These are phyloP conservation scores for Rousettus leschenaultii DNA, from an alignment of 2,113 vertebrate species.

Conservation along the genomic window DNA sequence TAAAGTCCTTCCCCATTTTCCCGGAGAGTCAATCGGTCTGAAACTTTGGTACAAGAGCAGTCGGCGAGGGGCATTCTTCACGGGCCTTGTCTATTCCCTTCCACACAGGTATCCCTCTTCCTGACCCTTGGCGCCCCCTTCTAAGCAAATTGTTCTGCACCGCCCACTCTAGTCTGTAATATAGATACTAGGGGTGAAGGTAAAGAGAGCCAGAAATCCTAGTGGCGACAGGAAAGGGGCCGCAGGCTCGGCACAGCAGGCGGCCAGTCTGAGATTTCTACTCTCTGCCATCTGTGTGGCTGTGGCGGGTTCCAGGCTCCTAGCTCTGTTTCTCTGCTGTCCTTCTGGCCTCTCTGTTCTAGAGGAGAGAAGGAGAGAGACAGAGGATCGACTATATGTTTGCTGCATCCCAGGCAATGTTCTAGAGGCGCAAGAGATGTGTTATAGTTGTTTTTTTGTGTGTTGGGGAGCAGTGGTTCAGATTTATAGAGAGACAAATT, in stretches of 20 bases:
- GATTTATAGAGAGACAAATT: not conserved
- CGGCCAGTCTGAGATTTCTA: slow-evolving; percentile 47
- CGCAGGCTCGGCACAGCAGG: not conserved
- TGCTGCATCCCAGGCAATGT: not conserved
- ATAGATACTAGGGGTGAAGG: not conserved
- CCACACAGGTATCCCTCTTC: not conserved
- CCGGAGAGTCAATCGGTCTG: not conserved
- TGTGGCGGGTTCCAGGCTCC: slow-evolving; percentile 82
- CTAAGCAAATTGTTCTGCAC: not conserved
- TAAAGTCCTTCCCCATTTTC: not conserved
- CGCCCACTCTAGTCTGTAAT: not conserved
- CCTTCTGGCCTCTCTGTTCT: slow-evolving; percentile 54
- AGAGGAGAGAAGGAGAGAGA: not conserved
- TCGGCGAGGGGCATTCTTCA: not conserved
- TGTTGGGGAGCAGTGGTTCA: not conserved
- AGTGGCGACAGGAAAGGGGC: not conserved
- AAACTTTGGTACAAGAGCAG: not conserved
- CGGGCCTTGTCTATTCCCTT: not conserved
- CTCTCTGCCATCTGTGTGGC: slow-evolving; percentile 57
- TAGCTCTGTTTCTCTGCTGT: slow-evolving; percentile 80
- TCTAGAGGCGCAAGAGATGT: not conserved
- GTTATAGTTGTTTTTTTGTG: no score
- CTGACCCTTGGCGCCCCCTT: accelerated
- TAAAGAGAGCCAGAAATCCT: not conserved
- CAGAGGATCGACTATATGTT: not conserved